Conservation (phyloP, 2,797 vertebrate genomes). For the Bufotes viridis region DNA sequence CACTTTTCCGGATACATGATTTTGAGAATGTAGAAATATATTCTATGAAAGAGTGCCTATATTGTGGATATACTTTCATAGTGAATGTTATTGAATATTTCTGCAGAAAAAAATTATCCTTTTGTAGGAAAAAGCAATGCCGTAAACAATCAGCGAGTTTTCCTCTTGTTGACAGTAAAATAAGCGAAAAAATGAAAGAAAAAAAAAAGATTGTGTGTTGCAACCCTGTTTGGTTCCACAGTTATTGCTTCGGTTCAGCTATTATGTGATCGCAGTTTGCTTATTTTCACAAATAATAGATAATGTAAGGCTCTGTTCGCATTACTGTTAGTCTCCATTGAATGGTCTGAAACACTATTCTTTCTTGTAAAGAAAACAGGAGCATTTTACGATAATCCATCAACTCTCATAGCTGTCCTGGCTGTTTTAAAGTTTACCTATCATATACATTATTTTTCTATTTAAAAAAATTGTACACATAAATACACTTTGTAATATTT, state of each 20-base stretch:
- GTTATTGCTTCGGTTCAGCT: background rate
- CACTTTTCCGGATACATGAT: background rate
- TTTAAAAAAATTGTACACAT: background rate
- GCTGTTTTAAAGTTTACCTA: background rate
- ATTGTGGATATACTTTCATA: background rate
- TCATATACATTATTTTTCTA: background rate
- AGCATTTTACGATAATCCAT: background rate
- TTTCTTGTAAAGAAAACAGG: background rate
- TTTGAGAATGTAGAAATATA: background rate
- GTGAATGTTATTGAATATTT: background rate
- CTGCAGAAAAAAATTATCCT: background rate
- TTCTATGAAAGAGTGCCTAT: background rate
- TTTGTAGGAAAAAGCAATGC: background rate
- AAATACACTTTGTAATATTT: background rate
- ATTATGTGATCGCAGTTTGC: background rate
- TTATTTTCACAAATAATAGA: constrained; percentile 1
- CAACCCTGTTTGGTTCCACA: background rate
- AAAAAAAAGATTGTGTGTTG: background rate
- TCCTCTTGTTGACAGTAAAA: background rate
- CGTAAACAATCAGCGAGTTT: background rate
- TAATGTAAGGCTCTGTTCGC: background rate
- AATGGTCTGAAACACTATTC: background rate
- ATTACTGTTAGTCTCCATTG: background rate
- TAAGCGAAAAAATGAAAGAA: no score
- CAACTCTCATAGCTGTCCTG: background rate